Evolutionary conservation across 2,888 invertebrate genomes (phyloP).

Genomic region (Ernsta delagoae): DNA sequence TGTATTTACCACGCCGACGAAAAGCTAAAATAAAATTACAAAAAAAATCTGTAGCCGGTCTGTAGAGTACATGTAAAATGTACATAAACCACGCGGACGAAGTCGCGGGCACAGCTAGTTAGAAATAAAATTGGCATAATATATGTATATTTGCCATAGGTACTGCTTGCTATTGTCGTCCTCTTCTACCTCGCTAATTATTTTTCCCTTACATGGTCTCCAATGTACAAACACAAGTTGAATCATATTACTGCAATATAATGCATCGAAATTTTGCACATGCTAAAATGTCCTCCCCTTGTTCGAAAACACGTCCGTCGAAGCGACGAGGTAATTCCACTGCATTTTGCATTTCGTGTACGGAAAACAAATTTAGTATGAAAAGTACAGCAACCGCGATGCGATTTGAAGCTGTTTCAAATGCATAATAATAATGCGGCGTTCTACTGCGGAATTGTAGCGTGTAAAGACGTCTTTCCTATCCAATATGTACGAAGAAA

Average conservation of each 20-base stretch:
- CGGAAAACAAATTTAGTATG: conserved; percentile 23
- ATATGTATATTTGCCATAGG: no score
- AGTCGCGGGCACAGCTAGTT: no score
- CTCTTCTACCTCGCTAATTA: no score
- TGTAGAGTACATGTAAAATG: no score
- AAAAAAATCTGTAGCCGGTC: no score
- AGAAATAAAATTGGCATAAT: no score
- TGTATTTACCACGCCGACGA: no score
- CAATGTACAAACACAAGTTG: not conserved
- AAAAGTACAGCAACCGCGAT: conserved; percentile 27
- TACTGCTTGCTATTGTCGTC: no score
- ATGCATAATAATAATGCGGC: conserved; percentile 30
- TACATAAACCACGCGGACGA: no score
- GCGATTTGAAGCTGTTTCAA: conserved; percentile 19
- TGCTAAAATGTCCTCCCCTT: not conserved
- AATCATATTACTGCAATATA: not conserved
- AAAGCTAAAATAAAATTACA: no score
- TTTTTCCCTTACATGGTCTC: no score
- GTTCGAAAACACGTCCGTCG: not conserved
- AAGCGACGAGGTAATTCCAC: conserved; percentile 10
- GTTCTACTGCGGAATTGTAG: conserved; percentile 31
- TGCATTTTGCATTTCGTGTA: conserved; percentile 25
- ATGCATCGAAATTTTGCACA: not conserved
- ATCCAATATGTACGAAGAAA: not conserved
- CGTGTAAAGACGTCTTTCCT: conserved; percentile 7